Conservation (phyloP, 1,140 invertebrate species). For the Gryon sp. region DNA sequence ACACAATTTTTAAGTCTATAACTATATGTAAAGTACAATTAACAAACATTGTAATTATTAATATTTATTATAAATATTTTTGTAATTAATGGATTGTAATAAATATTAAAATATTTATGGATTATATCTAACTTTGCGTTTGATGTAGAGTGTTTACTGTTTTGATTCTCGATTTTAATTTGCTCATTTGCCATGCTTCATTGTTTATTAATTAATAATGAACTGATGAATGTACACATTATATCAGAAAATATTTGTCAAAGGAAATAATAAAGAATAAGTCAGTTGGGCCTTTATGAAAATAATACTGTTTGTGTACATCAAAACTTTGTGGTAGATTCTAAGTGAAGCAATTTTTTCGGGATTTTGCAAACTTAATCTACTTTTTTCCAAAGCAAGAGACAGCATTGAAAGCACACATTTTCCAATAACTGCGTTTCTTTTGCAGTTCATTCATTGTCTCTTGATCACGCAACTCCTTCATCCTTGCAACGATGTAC, state of each 20-base stretch:
- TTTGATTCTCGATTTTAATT: too few species aligned
- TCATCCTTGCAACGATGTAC: conserved; percentile 36
- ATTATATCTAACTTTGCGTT: too few species aligned
- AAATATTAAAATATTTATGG: too few species aligned
- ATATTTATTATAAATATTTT: too few species aligned
- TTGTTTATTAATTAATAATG: too few species aligned
- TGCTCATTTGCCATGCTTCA: too few species aligned
- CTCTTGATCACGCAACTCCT: conserved; percentile 24
- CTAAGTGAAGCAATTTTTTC: conserved; percentile 20
- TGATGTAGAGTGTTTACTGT: too few species aligned
- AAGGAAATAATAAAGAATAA: neutral
- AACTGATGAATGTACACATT: too few species aligned
- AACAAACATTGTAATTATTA: too few species aligned
- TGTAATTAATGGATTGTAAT: too few species aligned
- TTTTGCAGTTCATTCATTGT: conserved; percentile 80
- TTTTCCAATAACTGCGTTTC: conserved; percentile 84
- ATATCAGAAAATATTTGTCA: neutral
- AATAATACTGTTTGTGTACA: conserved; percentile 22
- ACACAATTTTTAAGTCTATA: too few species aligned
- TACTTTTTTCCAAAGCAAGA: conserved; percentile 82
- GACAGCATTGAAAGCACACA: conserved; percentile 84
- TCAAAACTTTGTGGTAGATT: conserved; percentile 25
- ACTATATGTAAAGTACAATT: too few species aligned
- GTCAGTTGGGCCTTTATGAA: neutral
- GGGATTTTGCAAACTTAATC: conserved; percentile 7